A percentile compares a stretch with the other conserved stretches of the same genome.
Conservation (phyloP, 2,888 invertebrate species). For the Steinernema scapterisci region DNA sequence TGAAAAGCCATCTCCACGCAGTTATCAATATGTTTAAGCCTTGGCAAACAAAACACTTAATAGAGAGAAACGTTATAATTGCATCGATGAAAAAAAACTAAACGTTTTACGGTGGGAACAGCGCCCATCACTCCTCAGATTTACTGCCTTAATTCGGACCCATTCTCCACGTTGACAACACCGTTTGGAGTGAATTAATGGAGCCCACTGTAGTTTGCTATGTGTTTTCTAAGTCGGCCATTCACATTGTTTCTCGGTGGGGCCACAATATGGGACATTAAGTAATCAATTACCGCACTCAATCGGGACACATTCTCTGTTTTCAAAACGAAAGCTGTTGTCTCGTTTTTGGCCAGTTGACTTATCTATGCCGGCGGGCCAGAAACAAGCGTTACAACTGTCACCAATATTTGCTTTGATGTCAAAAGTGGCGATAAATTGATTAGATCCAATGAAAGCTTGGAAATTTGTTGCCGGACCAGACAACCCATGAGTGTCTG, state of each 20-base stretch:
- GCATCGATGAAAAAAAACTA: background rate
- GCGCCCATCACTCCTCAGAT: background rate
- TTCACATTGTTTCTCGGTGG: background rate
- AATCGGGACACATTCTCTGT: no score
- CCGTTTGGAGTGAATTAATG: background rate
- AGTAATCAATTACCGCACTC: no score
- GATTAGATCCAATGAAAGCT: no score
- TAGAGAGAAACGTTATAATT: background rate
- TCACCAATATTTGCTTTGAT: no score
- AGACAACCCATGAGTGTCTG: no score
- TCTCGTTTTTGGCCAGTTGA: no score
- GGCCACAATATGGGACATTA: no score
- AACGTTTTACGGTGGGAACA: background rate
- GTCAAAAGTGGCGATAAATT: no score
- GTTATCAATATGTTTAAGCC: background rate
- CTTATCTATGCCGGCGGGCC: no score
- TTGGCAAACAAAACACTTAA: background rate
- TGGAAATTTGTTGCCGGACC: no score
- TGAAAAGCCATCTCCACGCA: background rate
- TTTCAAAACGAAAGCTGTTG: no score
- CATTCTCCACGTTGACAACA: background rate
- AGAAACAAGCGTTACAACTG: no score
- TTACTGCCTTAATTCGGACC: background rate
- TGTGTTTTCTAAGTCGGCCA: background rate
- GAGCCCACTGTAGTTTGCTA: background rate